Evolutionary conservation across 2,888 invertebrate genomes (phyloP).

Genomic region (Cryptosula pallasiana): DNA sequence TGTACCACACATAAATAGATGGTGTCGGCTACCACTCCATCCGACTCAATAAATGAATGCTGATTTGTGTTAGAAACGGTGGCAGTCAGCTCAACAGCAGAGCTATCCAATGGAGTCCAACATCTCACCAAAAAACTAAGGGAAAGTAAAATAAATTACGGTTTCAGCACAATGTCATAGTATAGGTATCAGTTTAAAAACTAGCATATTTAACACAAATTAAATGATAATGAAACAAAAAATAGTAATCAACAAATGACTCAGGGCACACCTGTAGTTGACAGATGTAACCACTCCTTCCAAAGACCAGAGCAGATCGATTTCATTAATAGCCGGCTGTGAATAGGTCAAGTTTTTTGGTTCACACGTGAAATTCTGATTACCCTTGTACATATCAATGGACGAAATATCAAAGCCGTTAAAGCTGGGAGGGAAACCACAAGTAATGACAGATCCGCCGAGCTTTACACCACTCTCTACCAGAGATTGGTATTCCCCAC

Average conservation of each 20-base stretch:
- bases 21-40: slow-evolving; percentile 32
- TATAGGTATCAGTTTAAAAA: no score
- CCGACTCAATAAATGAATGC: slow-evolving; percentile 29
- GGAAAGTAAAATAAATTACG: no score
- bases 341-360: slow-evolving; percentile 15
- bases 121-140: slow-evolving; percentile 25
- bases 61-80: slow-evolving; percentile 17
- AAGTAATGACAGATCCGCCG: neutral
- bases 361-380: neutral
- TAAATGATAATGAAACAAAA: no score
- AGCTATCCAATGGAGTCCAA: slow-evolving; percentile 25
- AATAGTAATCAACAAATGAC: no score
- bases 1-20: slow-evolving; percentile 32
- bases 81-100: slow-evolving; percentile 22
- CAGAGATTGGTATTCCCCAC: neutral
- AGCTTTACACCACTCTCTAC: neutral
- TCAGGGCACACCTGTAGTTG: no score
- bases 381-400: neutral
- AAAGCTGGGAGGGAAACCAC: neutral
- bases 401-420: neutral
- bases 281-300: no score
- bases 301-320: slow-evolving; percentile 26
- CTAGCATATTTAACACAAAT: no score
- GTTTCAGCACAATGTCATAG: no score
- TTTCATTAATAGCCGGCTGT: slow-evolving; percentile 24